Evolutionary conservation across 2,113 vertebrate genomes (phyloP).

Genomic region (Saccopteryx leptura): DNA sequence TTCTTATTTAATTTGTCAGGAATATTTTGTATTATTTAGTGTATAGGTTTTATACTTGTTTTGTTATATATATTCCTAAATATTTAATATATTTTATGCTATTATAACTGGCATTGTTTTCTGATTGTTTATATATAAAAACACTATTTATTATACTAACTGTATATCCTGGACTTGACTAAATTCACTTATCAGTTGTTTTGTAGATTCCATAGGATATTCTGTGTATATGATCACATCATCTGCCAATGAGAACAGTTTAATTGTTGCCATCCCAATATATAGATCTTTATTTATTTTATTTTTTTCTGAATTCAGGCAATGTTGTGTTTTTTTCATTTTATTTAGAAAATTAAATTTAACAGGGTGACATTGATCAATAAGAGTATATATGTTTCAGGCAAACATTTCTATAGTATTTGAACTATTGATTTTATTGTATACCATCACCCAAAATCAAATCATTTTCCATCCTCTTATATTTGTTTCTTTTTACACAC

Average conservation of each 20-base stretch:
- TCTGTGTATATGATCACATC: background rate
- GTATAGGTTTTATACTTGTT: background rate
- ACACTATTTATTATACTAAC: background rate
- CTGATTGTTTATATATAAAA: constrained; percentile 18
- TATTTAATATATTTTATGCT: background rate
- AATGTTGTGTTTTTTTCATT: too few species aligned
- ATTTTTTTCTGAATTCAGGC: too few species aligned
- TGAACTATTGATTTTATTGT: too few species aligned
- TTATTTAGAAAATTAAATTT: too few species aligned
- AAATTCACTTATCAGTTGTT: background rate
- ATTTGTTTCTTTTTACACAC: too few species aligned
- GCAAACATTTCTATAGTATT: too few species aligned
- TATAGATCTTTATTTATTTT: background rate
- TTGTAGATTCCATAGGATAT: background rate
- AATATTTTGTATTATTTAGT: background rate
- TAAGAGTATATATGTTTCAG: too few species aligned
- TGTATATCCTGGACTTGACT: background rate
- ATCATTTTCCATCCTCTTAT: too few species aligned
- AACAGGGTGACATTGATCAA: too few species aligned
- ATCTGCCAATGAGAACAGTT: background rate
- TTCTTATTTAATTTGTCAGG: background rate
- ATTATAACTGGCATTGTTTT: constrained; percentile 6
- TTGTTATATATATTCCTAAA: background rate
- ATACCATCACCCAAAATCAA: too few species aligned
- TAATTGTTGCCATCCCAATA: background rate